These are phyloP conservation scores for Cercopithecus mona DNA, from an alignment of 2,113 vertebrate species.

Conservation along the genomic window DNA sequence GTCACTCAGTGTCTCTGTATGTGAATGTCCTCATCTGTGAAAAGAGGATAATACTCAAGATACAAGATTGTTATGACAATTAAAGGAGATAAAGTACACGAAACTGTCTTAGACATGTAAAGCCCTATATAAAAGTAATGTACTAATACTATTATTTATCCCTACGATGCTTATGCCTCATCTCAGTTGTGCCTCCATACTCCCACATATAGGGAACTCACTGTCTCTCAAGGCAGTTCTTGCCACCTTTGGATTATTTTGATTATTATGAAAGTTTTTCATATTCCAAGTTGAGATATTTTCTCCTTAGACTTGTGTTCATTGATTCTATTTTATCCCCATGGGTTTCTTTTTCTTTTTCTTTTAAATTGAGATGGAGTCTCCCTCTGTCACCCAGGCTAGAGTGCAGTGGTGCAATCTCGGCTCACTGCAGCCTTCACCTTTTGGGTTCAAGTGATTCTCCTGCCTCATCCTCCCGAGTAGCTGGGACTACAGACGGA, in stretches of 20 bases:
- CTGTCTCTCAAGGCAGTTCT: neutral
- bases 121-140: neutral
- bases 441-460: no score
- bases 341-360: no score
- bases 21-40: neutral
- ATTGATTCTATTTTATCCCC: neutral
- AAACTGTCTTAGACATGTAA: neutral
- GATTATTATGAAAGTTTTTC: neutral
- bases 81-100: neutral
- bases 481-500: no score
- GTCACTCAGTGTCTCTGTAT: neutral
- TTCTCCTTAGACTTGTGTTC: neutral
- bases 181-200: neutral
- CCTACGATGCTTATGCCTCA: fast-evolving
- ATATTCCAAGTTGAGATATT: neutral
- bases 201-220: neutral
- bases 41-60: neutral
- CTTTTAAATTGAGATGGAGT: no score
- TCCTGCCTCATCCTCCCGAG: no score
- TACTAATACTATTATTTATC: neutral
- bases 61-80: neutral
- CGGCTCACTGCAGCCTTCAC: no score
- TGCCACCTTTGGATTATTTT: neutral
- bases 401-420: no score
- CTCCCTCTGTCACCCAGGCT: no score